These are phyloP conservation scores for Troglohyphantes excavatus DNA, from an alignment of 2,888 invertebrate genomes.

Conservation along the genomic window DNA sequence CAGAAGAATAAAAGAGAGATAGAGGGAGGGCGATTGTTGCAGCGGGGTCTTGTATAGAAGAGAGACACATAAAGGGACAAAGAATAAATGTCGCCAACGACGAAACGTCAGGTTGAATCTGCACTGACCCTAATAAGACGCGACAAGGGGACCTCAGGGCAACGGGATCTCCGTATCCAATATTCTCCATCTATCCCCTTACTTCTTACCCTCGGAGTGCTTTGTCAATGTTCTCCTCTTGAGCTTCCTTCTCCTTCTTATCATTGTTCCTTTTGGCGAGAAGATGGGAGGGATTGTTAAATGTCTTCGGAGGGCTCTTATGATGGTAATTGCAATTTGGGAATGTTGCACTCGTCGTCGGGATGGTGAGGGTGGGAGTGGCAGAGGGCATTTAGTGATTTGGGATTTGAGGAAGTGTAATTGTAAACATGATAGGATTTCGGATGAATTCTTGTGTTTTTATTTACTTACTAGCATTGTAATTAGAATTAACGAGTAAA, in stretches of 20 bases:
- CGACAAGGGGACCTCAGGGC: constrained; percentile 75
- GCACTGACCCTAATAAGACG: constrained; percentile 75
- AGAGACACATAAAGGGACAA: constrained; percentile 36
- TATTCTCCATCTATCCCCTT: constrained; percentile 63
- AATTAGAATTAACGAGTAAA: no score
- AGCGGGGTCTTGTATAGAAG: background rate
- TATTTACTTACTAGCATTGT: no score
- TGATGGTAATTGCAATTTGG: background rate
- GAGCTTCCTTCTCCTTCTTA: background rate
- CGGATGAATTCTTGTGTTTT: no score
- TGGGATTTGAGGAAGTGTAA: background rate
- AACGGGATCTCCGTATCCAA: constrained; percentile 70
- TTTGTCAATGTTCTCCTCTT: constrained; percentile 72
- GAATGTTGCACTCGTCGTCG: background rate
- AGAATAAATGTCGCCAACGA: constrained; percentile 66
- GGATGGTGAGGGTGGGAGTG: no score
- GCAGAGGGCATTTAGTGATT: background rate
- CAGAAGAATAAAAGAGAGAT: background rate
- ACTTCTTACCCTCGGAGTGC: constrained; percentile 58
- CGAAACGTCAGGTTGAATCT: constrained; percentile 74
- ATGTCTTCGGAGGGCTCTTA: background rate
- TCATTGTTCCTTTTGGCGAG: constrained; percentile 8
- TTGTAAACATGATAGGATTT: no score
- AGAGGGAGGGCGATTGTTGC: background rate
- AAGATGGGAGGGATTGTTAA: constrained; percentile 24